These are phyloP conservation scores for Hydropotes inermis DNA, from an alignment of 2,113 vertebrate species.

Conservation along the genomic window DNA sequence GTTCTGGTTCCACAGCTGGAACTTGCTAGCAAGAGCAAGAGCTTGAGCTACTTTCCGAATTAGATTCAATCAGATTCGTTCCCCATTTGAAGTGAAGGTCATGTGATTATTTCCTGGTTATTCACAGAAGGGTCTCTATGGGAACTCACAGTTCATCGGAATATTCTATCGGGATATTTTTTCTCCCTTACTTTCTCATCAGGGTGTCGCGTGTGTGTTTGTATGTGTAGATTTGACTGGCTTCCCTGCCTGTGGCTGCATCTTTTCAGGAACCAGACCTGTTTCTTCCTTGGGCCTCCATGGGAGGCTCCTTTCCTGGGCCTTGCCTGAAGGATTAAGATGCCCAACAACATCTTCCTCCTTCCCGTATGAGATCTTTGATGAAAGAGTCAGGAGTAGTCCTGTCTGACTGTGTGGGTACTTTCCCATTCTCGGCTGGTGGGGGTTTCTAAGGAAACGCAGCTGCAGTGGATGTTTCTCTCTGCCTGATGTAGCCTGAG, in stretches of 20 bases:
- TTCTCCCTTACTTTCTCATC: not conserved
- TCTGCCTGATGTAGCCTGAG: fast-evolving
- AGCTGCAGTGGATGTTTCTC: not conserved
- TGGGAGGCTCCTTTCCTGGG: not conserved
- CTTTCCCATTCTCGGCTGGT: slow-evolving; percentile 2
- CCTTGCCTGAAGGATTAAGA: not conserved
- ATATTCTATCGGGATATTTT: not conserved
- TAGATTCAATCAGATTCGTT: not conserved
- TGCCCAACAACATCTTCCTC: not conserved
- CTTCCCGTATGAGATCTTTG: not conserved
- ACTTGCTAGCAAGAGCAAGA: not conserved
- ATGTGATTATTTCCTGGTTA: not conserved
- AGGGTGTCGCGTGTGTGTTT: not conserved
- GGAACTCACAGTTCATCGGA: not conserved
- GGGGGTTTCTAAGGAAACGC: slow-evolving; percentile 55
- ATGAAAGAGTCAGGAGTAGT: not conserved
- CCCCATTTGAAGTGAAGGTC: not conserved
- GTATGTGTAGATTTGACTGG: not conserved
- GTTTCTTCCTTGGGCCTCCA: not conserved
- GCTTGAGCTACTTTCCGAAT: not conserved
- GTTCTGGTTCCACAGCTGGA: not conserved
- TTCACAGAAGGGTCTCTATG: not conserved
- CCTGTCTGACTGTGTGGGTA: not conserved
- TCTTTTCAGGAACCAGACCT: not conserved
- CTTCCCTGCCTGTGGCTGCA: not conserved